Evolutionary conservation across 2,797 vertebrate species (phyloP), one percentile per base, ranked within the genome.

Genomic region (Schizopygopsis pylzovi): DNA sequence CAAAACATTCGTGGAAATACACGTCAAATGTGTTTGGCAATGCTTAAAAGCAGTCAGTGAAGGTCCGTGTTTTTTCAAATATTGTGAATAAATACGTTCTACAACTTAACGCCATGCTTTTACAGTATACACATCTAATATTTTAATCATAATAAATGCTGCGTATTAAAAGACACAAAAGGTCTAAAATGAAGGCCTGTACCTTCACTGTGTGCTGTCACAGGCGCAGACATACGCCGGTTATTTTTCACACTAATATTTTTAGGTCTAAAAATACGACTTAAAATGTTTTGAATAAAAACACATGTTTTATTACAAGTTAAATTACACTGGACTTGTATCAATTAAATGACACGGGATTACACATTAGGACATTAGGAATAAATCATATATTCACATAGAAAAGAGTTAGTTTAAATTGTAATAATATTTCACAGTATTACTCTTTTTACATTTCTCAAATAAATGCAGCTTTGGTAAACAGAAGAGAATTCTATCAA

Each of bases 161-260:
- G 28, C 15, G 52, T 65, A 16, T 25, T 18, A 47, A 49, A 59
- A 15, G 13, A 41, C 33, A 54, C 37, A 43, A 43, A 78, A 28
- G 25, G 61, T 28, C 5, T 63, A 16, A 65, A 33, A 33, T 33
- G 28, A 49, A 75, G 45, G 12, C 89, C n/a, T n/a, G n/a, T n/a
- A n/a, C n/a, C 83, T 80, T 81, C 12, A 80, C 20, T 79, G 73
- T 85, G 77, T 45, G 56, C 41, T 25, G 67, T 67, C 33, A 75
- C 61, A 82, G 87, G 86, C 82, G 90, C 88, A 83, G 88, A 81
- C 88, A 90, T 89, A 65, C 28, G 15, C 3, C 54, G n/a, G 13
- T 41, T 0, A 20, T 28, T 59, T 39, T 3, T 11, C 18, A 2
- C 25, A 25, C 1, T 33, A 4, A 63, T 79, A 73, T 72, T 56